Percentiles rank a stretch among this genome's conserved stretches.
These are phyloP conservation scores for Polypedilum vanderplanki DNA, from an alignment of 1,140 invertebrate species.

Conservation along the genomic window DNA sequence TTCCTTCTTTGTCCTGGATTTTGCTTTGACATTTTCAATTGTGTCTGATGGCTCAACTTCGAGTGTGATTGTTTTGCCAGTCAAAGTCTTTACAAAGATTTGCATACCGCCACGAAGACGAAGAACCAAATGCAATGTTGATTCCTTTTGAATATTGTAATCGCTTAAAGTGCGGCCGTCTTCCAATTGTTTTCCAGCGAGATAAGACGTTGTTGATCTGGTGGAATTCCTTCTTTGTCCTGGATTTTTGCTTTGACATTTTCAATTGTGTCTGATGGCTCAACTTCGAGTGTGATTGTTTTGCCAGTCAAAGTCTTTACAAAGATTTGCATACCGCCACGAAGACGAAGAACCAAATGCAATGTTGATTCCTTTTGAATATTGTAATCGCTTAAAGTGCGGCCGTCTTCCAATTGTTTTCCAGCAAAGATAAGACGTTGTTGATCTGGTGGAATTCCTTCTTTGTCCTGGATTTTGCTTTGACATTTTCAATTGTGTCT, in stretches of 20 bases:
- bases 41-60: conserved; percentile 53
- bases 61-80: too few relatives aligned
- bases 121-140: conserved; percentile 40
- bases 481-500: conserved; percentile 70
- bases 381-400: conserved; percentile 35
- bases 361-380: conserved; percentile 64
- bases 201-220: conserved; percentile 51
- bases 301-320: too few relatives aligned
- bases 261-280: conserved; percentile 62
- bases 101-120: too few relatives aligned
- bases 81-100: too few relatives aligned
- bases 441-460: conserved; percentile 59
- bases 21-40: conserved; percentile 43
- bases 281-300: conserved; percentile 47
- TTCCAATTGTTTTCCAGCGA: too few relatives aligned
- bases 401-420: too few relatives aligned
- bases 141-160: conserved; percentile 58
- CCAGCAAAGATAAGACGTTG: conserved; percentile 44
- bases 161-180: too few relatives aligned
- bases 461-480: conserved; percentile 67
- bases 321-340: conserved; percentile 48
- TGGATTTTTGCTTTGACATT: conserved; percentile 68
- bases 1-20: too few relatives aligned
- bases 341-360: conserved; percentile 58
- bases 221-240: conserved; percentile 56